A percentile compares a stretch with the other conserved stretches of the same genome.
Conservation (phyloP, 2,888 invertebrate species). For the Watsonalla cultraria region DNA sequence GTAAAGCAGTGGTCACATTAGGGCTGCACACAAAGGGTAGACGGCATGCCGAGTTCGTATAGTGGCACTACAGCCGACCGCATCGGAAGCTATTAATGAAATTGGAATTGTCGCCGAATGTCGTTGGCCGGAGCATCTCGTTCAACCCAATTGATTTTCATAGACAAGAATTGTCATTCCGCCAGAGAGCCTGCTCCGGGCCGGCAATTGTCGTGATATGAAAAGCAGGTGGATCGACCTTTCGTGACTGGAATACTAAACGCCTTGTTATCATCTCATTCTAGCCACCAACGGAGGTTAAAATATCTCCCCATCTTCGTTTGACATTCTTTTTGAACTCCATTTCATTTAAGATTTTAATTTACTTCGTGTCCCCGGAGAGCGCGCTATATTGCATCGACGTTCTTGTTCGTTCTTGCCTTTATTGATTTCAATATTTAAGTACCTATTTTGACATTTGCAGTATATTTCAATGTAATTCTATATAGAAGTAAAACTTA, state of each 20-base stretch:
- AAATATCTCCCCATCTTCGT: slow-evolving; percentile 53
- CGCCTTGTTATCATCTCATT: slow-evolving; percentile 68
- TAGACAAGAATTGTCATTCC: slow-evolving; percentile 71
- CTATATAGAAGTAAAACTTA: no score
- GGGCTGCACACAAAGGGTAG: slow-evolving; percentile 19
- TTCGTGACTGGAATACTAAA: slow-evolving; percentile 67
- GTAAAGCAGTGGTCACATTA: slow-evolving; percentile 6
- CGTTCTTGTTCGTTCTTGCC: slow-evolving; percentile 14
- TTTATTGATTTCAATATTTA: slow-evolving; percentile 12
- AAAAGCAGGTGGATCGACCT: slow-evolving; percentile 74
- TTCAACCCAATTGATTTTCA: slow-evolving; percentile 72
- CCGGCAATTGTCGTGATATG: slow-evolving; percentile 74
- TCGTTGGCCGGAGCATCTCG: slow-evolving; percentile 42
- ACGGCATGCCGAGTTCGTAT: slow-evolving; percentile 20
- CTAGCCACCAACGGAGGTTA: slow-evolving; percentile 54
- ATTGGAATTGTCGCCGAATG: slow-evolving; percentile 56
- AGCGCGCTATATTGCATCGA: slow-evolving; percentile 18
- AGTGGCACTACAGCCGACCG: slow-evolving; percentile 36
- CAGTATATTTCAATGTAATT: no score
- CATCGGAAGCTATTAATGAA: slow-evolving; percentile 67
- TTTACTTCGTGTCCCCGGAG: slow-evolving; percentile 35
- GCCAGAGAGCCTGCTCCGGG: slow-evolving; percentile 60
- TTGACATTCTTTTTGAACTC: slow-evolving; percentile 49
- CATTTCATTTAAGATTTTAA: slow-evolving; percentile 46
- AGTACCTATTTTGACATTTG: background rate